A percentile compares a stretch with the other conserved stretches of the same genome.
Conservation (phyloP, 2,888 invertebrate genomes). For the Drosophila demipolita region DNA sequence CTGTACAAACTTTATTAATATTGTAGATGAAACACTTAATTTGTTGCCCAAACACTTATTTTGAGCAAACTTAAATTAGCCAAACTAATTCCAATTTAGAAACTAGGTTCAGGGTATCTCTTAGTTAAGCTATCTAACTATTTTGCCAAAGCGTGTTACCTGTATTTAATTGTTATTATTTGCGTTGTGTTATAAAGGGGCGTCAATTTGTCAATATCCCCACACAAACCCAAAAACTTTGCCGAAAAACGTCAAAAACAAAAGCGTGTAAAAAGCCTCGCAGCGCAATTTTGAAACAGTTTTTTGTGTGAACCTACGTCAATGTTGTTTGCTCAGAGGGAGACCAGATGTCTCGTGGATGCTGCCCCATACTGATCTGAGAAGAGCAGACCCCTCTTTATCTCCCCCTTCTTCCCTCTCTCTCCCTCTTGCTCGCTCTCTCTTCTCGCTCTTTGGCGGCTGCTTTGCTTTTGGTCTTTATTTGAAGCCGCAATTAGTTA, state of each 20-base stretch:
- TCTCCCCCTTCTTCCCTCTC: neutral
- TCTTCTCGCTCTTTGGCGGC: conserved; percentile 34
- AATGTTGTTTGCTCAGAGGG: conserved; percentile 50
- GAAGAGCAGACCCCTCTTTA: conserved; percentile 7
- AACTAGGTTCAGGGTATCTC: neutral
- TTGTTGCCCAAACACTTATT: neutral
- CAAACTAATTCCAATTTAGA: neutral
- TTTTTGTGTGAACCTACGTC: conserved; percentile 66
- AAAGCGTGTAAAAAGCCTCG: conserved; percentile 25
- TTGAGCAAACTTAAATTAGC: neutral
- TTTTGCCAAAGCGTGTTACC: neutral
- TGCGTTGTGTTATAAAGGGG: neutral
- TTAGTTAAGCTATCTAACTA: neutral
- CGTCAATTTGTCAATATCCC: neutral
- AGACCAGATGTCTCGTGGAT: conserved; percentile 60
- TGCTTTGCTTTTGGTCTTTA: conserved; percentile 71
- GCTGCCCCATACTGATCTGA: conserved; percentile 42
- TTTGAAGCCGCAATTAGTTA: conserved; percentile 84
- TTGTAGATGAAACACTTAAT: neutral
- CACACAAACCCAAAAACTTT: neutral
- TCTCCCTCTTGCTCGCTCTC: neutral
- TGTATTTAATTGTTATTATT: neutral
- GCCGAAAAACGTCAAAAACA: conserved; percentile 9
- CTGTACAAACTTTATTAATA: neutral
- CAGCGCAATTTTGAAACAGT: conserved; percentile 21